Evolutionary conservation across 2,888 invertebrate species (phyloP), one percentile per base, ranked within the genome.

Genomic region (Plusia festucae): DNA sequence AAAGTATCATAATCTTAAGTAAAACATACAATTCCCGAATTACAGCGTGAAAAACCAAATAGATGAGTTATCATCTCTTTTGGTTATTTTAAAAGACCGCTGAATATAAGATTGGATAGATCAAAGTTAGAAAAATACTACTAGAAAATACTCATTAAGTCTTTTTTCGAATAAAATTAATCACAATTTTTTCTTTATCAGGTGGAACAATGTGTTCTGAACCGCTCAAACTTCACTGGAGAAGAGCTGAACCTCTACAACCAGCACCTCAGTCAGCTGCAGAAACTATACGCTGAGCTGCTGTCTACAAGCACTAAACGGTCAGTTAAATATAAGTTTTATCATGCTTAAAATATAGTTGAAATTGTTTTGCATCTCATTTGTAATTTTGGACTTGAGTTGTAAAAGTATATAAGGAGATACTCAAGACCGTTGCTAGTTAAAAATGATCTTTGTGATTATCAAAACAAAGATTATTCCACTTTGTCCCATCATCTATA

Each of bases 251-350:
- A 96, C 63, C 95, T 99, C 20, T 99, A 99, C 95, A 98, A 97
- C 86, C 99, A 99, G 87, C 97, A 99, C 85, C 95, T 99, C 70
- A 97, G 97, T 83, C 98, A 98, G 84, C 95, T 99, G 82, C 99
- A 99, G 92, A 99, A 99, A 88, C 95, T 98, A 40, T 99, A 99
- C 86, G 97, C 99, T 65, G 99, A 99, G 86, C 95, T 99, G 74
- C 95, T 97, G 32, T 97, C 97, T 60, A 96, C 97, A 22, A 98
- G 98, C 74, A 96, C 96, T 11, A 96, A 96, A 86, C 95, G 95
- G 95, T 93, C 80, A 84, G 73, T 15, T 1, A 1, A 64, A 32
- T 27, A 6, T 18, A 0, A 20, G 15, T 27, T 22, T 20, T 60
- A 65, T 16, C 1, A 2, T 40, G 0, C 0, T 0, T n/a, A n/a